These are phyloP conservation scores for Hyposoter didymator DNA, from an alignment of 2,888 invertebrate genomes.

Conservation along the genomic window DNA sequence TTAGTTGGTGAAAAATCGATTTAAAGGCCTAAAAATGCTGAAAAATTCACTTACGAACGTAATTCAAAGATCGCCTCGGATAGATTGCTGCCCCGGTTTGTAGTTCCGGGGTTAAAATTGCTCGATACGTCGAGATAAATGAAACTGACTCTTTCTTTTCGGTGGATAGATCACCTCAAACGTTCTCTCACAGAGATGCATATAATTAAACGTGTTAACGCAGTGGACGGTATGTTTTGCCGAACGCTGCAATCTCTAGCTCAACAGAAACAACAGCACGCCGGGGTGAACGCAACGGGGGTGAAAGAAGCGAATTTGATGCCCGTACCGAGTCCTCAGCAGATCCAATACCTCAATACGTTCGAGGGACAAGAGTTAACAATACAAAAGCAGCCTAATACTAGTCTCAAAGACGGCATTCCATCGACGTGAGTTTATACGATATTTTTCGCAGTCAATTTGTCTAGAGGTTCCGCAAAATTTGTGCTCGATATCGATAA, in stretches of 20 bases:
- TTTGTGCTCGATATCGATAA: too few species aligned
- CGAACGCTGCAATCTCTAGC: conserved; percentile 88
- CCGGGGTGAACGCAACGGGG: conserved; percentile 81
- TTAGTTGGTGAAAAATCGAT: too few species aligned
- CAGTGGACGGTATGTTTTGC: conserved; percentile 88
- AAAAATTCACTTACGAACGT: too few species aligned
- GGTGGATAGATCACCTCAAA: background rate
- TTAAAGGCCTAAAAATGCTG: too few species aligned
- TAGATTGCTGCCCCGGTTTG: background rate
- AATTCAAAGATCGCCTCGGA: background rate
- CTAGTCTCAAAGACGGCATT: conserved; percentile 92
- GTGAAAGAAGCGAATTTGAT: conserved; percentile 95
- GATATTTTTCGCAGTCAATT: background rate
- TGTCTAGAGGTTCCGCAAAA: too few species aligned
- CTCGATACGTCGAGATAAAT: too few species aligned
- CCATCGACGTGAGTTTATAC: conserved; percentile 88
- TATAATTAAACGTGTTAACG: conserved; percentile 70
- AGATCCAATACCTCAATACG: conserved; percentile 97
- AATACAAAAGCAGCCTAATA: conserved; percentile 98
- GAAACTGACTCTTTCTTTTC: too few species aligned
- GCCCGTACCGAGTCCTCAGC: conserved; percentile 98
- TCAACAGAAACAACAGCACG: conserved; percentile 86
- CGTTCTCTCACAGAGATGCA: background rate
- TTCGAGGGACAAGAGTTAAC: conserved; percentile 98
- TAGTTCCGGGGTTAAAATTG: too few species aligned